Conservation (phyloP, 1,140 invertebrate genomes). For the Bicyclus anynana region DNA sequence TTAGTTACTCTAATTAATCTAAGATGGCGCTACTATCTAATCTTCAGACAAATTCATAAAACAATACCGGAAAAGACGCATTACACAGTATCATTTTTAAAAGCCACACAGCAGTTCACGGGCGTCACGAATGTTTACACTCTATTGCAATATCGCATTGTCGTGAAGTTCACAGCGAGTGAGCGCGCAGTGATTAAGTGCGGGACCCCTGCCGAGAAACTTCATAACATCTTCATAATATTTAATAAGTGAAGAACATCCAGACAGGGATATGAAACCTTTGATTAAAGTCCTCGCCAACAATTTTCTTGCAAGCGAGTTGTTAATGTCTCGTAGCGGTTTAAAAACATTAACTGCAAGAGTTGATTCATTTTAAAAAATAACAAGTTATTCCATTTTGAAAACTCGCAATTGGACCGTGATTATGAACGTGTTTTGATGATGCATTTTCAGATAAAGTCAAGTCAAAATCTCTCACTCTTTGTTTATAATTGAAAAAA, state of each 20-base stretch:
- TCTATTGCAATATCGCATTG: slow-evolving; percentile 45
- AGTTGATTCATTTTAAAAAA: too few relatives aligned
- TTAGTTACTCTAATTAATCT: too few relatives aligned
- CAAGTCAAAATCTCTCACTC: too few relatives aligned
- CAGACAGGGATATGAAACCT: slow-evolving; percentile 14
- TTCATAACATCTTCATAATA: slow-evolving; percentile 9
- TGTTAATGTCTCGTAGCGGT: neutral
- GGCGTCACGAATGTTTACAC: slow-evolving; percentile 41
- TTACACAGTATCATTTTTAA: neutral
- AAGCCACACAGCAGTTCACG: slow-evolving; percentile 18
- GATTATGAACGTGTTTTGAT: too few relatives aligned
- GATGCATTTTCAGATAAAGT: too few relatives aligned
- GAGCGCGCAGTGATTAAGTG: slow-evolving; percentile 39
- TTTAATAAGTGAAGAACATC: slow-evolving; percentile 10
- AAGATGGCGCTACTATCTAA: too few relatives aligned
- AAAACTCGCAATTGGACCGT: too few relatives aligned
- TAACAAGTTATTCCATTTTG: too few relatives aligned
- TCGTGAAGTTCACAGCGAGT: slow-evolving; percentile 38
- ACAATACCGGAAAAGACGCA: too few relatives aligned
- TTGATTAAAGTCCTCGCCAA: slow-evolving; percentile 2
- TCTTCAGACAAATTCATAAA: too few relatives aligned
- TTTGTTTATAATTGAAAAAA: too few relatives aligned
- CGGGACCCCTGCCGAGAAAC: slow-evolving; percentile 16
- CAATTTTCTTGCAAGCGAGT: neutral
- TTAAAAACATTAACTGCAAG: neutral